A percentile compares a stretch with the other conserved stretches of the same genome.
These are phyloP conservation scores for Panthera uncia DNA, from an alignment of 2,113 vertebrate genomes.

Conservation along the genomic window DNA sequence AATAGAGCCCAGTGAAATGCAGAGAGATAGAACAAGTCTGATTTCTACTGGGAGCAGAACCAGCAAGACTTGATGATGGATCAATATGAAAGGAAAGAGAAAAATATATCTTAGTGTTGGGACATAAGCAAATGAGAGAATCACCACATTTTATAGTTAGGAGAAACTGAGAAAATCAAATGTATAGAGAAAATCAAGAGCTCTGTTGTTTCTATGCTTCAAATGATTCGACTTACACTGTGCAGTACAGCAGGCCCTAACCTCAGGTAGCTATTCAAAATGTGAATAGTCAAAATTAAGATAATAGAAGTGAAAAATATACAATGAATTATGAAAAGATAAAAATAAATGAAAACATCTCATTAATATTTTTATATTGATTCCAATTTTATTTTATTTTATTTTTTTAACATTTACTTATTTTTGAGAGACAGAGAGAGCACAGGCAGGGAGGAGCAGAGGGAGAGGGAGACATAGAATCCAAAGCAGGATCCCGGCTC, in stretches of 20 bases:
- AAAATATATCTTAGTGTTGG: background rate
- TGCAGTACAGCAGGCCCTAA: background rate
- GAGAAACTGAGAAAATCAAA: background rate
- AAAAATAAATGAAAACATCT: background rate
- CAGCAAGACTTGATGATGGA: background rate
- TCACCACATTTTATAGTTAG: background rate
- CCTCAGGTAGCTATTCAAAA: background rate
- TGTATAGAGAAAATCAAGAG: background rate
- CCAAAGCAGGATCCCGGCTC: too few species aligned
- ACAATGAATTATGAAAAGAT: background rate
- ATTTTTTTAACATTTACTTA: too few species aligned
- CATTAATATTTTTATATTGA: background rate
- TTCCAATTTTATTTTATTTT: background rate
- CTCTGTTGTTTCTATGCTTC: background rate
- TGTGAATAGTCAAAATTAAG: background rate
- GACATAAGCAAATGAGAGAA: background rate
- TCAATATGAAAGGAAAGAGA: background rate
- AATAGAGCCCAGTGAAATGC: background rate
- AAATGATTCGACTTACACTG: background rate
- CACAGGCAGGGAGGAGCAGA: too few species aligned
- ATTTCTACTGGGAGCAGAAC: background rate
- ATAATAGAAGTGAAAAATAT: background rate
- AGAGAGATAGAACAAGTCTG: background rate
- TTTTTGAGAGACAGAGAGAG: too few species aligned
- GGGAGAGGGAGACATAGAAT: too few species aligned